Percentiles rank a stretch among this genome's conserved stretches.
phyloP scores from a whole-genome alignment of 2,113 vertebrate species.

The Clinocottus analis region DNA sequence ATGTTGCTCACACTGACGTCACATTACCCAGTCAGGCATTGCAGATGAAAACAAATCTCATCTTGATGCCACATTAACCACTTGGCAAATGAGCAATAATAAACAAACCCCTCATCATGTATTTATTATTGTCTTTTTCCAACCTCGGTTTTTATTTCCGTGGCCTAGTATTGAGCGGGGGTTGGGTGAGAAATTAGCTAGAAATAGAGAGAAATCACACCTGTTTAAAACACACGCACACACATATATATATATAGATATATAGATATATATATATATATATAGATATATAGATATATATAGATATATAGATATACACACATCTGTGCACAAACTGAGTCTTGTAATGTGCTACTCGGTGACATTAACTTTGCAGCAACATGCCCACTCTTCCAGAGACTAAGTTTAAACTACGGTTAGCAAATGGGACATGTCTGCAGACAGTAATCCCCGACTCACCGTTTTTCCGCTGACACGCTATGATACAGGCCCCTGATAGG shows the following conservation, averaged over 20 bases:
- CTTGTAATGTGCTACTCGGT: background rate
- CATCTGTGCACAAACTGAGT: background rate
- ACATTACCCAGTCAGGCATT: conserved; percentile 15
- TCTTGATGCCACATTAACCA: background rate
- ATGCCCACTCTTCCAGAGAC: no score
- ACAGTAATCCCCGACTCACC: background rate
- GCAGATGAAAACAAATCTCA: conserved; percentile 24
- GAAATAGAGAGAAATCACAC: background rate
- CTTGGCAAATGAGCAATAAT: background rate
- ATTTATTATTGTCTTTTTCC: background rate
- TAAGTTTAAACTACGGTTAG: background rate
- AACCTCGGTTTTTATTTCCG: background rate
- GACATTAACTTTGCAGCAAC: background rate
- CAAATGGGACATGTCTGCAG: background rate
- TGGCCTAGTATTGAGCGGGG: background rate
- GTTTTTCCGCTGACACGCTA: background rate
- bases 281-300: background rate
- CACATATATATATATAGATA: background rate
- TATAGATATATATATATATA: no score
- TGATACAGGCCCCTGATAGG: conserved; percentile 3
- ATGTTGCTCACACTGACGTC: conserved; percentile 41
- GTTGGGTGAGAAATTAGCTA: background rate
- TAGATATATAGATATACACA: no score
- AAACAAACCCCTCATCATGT: background rate
- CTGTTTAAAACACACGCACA: no score